phyloP scores from a whole-genome alignment of 2,113 vertebrate species.

The Ailuropoda melanoleuca region DNA sequence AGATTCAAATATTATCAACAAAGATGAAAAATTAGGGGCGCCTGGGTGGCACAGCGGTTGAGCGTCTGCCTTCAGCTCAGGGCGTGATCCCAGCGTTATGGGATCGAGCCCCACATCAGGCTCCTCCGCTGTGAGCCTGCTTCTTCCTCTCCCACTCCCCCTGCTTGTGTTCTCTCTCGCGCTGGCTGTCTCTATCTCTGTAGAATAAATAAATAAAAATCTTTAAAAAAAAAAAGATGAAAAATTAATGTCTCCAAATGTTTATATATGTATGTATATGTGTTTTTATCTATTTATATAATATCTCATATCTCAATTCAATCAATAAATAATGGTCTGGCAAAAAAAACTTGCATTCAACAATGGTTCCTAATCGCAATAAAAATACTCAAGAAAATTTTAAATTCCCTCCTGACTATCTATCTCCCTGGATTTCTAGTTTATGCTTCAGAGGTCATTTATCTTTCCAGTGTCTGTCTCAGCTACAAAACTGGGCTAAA shows the following conservation, averaged over 20 bases:
- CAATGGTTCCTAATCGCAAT: not conserved
- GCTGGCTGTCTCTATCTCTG: too few relatives aligned
- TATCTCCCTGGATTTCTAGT: not conserved
- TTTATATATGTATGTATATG: not conserved
- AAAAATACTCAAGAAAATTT: not conserved
- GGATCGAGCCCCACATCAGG: too few relatives aligned
- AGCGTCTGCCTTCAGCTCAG: too few relatives aligned
- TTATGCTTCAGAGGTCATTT: not conserved
- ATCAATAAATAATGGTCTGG: not conserved
- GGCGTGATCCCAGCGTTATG: too few relatives aligned
- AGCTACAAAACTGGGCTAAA: not conserved
- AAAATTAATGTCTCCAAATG: not conserved
- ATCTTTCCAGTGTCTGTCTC: not conserved
- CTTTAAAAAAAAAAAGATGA: too few relatives aligned
- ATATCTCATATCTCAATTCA: not conserved
- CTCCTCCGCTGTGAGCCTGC: too few relatives aligned
- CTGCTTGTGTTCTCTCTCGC: too few relatives aligned
- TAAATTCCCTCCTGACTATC: not conserved
- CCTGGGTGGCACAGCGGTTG: too few relatives aligned
- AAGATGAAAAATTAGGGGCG: not conserved
- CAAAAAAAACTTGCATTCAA: conserved; percentile 16
- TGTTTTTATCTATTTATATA: not conserved
- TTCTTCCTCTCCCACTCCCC: too few relatives aligned
- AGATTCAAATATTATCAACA: not conserved
- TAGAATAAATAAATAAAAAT: too few relatives aligned